Evolutionary conservation across 2,888 invertebrate species (phyloP), one percentile per base, ranked within the genome.

Genomic region (Anoplius nigerrimus): DNA sequence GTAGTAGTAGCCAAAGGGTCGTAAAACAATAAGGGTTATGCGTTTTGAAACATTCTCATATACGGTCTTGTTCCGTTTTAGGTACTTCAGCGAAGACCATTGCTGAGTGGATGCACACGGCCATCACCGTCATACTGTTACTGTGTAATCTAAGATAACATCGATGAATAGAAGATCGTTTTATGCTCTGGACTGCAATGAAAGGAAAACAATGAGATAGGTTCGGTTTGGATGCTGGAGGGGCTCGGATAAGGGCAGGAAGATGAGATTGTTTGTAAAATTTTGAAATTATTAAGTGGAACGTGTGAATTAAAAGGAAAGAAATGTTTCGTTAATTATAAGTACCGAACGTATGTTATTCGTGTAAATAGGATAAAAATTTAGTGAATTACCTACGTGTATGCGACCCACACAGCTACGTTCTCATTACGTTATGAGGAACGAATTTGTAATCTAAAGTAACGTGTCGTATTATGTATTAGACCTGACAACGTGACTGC

Each of bases 361-460:
- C 87, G 85, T 88, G 87, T 87, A 87, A 86, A 88, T 86, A 88
- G 86, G 81, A 81, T 86, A 80, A 75, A 79, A 83, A 86, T 84
- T 86, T 86, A 86, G 86, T 74, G 72, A 79, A 75, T 74, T 79
- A 79, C 77, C 70, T 75, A 78, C 54, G 67, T 79, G 77, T 77
- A 79, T 64, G 74, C 72, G 64, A 71, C 66, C 68, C 61, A 59
- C 61, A 18, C 34, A 34, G 34, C 2, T 2, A 34, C 1, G 6
- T 34, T 43, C 62, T 57, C 57, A 62, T 64, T 55, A 45, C 61
- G 59, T 60, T 57, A 48, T 62, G 52, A 58, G 63, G 71, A 74
- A 75, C 75, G 69, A 80, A 79, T 82, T 82, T 84, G 73, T 81
- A 83, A 82, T 76, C 80, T 20, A 52, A 18, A 21, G 71, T 76